Percentiles rank a stretch among this genome's conserved stretches.
phyloP scores from a whole-genome alignment of 2,113 vertebrate species.

The Pluvialis apricaria region DNA sequence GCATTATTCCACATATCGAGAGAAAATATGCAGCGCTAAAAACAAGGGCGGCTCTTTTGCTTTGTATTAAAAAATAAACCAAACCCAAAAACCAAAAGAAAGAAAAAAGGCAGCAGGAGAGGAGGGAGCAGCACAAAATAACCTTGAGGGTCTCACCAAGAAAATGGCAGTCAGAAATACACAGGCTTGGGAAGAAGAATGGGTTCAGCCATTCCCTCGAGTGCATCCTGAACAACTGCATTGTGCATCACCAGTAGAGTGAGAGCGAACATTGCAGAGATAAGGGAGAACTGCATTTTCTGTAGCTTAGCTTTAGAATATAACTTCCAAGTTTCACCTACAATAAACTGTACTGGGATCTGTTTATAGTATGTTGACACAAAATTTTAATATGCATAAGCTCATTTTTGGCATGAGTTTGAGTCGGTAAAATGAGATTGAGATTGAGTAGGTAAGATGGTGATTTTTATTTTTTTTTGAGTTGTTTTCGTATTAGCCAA shows the following conservation, averaged over 20 bases:
- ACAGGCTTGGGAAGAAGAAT: background rate
- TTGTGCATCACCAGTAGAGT: background rate
- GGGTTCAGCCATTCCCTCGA: background rate
- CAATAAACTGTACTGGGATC: background rate
- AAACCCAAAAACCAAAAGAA: background rate
- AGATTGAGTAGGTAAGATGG: background rate
- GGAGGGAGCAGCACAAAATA: background rate
- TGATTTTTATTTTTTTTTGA: background rate
- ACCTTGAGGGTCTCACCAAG: background rate
- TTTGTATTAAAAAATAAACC: background rate
- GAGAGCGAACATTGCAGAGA: background rate
- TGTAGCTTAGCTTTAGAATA: background rate
- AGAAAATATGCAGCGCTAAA: background rate
- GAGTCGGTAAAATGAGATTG: too few relatives aligned
- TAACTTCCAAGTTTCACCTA: background rate
- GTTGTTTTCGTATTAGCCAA: background rate
- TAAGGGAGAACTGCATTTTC: background rate
- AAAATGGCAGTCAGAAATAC: background rate
- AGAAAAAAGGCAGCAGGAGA: background rate
- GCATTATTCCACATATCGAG: background rate
- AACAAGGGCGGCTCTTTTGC: background rate
- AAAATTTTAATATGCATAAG: conserved; percentile 22
- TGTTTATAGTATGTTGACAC: background rate
- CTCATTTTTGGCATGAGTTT: conserved; percentile 29
- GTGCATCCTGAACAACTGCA: background rate